Evolutionary conservation across 2,113 vertebrate genomes (phyloP), one percentile per base, ranked within the genome.

Genomic region (Platanista minor): DNA sequence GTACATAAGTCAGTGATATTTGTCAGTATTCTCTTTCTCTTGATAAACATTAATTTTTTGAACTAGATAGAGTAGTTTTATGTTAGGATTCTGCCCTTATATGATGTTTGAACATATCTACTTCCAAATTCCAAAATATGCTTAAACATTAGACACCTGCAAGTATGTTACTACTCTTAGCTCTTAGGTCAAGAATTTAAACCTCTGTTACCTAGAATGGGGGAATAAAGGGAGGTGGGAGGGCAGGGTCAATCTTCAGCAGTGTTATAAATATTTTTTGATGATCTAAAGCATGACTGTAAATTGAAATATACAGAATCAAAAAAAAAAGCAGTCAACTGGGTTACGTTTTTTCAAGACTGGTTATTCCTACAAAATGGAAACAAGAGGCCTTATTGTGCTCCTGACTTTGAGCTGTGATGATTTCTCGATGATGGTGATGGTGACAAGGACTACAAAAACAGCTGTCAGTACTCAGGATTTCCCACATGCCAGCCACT

Each of bases 141-240:
- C 39, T 25, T 36, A 49, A 25, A 23, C 10, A 71, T 11, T 57
- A 78, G 41, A 83, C 86, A 77, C 4, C 27, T 74, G 17, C 25
- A 87, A 36, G 21, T 25, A 18, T 39, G 8, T 69, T 36, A 87
- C 23, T 64, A 31, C 11, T 12, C 67, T 46, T 43, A 43, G 64
- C 14, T 77, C 21, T 92, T 36, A 52, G 49, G 36, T 75, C 23
- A 82, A 71, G 66, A 87, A 83, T 86, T 89, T 54, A 69, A 67
- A 62, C 61, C 25, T 25, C 57, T 49, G 36, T 49, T 64, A 66
- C 3, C 18, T 5, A 66, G 49, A 14, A 61, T 74, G 6, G 17
- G 18, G 12, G 29, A 29, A 52, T 6, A 27, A 46, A 27, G 36
- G 10, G 1, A 52, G 43, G 39, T 15, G 6, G 21, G 11, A 6